Evolutionary conservation across 2,113 vertebrate species (phyloP).

Genomic region (Drymodes brunneopygia): DNA sequence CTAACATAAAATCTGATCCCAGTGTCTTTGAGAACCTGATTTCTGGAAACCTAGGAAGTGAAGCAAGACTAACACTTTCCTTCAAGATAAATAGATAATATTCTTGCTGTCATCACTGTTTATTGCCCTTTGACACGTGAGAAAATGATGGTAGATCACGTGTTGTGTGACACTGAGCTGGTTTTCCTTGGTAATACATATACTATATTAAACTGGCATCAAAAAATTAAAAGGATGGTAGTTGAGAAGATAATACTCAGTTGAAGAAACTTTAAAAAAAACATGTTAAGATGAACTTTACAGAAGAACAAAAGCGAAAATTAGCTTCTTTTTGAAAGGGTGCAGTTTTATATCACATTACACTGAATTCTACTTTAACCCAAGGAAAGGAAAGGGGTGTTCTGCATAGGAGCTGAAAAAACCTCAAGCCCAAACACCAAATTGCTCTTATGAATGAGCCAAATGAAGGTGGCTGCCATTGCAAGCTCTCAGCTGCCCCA

Average conservation of each 20-base stretch:
- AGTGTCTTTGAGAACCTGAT: background rate
- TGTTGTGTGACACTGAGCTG: background rate
- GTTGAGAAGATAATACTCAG: background rate
- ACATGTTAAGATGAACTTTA: background rate
- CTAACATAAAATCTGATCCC: background rate
- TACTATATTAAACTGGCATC: background rate
- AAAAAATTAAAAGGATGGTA: background rate
- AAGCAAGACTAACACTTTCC: constrained; percentile 14
- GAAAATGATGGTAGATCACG: background rate
- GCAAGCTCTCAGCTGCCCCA: background rate
- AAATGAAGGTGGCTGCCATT: background rate
- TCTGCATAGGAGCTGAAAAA: background rate
- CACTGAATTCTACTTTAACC: background rate
- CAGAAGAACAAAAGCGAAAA: background rate
- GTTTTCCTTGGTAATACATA: background rate
- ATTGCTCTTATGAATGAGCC: background rate
- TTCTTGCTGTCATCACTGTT: background rate
- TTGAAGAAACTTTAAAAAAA: background rate
- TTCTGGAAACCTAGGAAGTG: constrained; percentile 18
- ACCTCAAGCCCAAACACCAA: background rate
- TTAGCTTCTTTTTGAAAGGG: background rate
- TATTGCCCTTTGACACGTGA: background rate
- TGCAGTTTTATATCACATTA: background rate
- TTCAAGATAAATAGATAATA: background rate
- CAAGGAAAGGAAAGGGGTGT: background rate